Evolutionary conservation across 2,113 vertebrate genomes (phyloP).

Genomic region (Menidia beryllina): DNA sequence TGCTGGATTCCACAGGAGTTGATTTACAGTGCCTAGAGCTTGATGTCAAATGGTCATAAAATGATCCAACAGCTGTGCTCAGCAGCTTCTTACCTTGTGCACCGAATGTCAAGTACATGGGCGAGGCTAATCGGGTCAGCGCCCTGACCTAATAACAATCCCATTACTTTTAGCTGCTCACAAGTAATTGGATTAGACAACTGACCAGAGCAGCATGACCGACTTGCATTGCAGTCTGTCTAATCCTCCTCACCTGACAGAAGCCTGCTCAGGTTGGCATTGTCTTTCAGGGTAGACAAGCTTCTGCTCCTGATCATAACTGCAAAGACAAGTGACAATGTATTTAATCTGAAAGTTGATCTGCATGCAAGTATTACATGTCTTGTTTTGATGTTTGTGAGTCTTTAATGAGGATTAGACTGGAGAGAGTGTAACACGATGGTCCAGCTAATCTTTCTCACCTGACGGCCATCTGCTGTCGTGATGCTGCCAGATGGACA

Average conservation of each 20-base stretch:
- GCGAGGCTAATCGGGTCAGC: slow-evolving; percentile 11
- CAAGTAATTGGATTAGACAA: slow-evolving; percentile 61
- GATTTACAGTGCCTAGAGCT: neutral
- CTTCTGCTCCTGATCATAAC: neutral
- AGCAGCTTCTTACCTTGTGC: slow-evolving; percentile 4
- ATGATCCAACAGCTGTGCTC: neutral
- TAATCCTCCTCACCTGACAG: slow-evolving; percentile 48
- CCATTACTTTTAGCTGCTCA: slow-evolving; percentile 59
- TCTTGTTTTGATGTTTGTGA: neutral
- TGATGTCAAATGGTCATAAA: slow-evolving; percentile 13
- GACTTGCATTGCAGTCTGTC: slow-evolving; percentile 13
- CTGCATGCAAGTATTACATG: neutral
- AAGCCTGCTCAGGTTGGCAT: neutral
- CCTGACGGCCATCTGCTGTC: slow-evolving; percentile 55
- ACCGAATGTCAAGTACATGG: slow-evolving; percentile 16
- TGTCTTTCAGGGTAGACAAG: neutral
- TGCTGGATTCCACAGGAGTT: neutral
- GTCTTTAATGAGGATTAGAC: slow-evolving; percentile 19
- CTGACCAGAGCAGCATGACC: slow-evolving; percentile 43
- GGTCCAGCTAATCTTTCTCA: slow-evolving; percentile 36
- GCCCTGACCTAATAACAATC: slow-evolving; percentile 45
- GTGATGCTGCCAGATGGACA: slow-evolving; percentile 16
- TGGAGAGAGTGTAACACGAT: slow-evolving; percentile 51
- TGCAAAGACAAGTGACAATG: neutral
- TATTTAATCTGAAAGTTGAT: neutral